These are phyloP conservation scores for Odontomyia ornata DNA, from an alignment of 2,888 invertebrate genomes.

Conservation along the genomic window DNA sequence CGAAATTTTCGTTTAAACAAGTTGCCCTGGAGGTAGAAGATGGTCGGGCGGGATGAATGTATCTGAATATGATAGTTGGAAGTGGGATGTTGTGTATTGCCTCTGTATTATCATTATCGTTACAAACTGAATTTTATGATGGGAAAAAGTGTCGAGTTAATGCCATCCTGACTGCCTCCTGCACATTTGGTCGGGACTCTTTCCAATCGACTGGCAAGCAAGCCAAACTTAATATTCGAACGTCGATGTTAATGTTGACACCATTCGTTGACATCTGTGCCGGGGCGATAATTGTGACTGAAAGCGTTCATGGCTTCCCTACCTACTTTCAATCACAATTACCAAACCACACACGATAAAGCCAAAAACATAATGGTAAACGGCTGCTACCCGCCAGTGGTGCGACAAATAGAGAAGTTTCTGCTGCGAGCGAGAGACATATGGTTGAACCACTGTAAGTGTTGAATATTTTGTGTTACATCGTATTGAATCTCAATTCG, in stretches of 20 bases:
- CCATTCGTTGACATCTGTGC: constrained; percentile 13
- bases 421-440: too few species aligned
- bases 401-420: background rate
- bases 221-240: constrained; percentile 2
- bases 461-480: too few species aligned
- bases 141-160: constrained; percentile 11
- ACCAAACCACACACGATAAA: background rate
- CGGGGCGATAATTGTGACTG: background rate
- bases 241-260: constrained; percentile 11
- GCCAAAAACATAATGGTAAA: background rate
- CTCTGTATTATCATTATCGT: background rate
- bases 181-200: too few species aligned
- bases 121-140: background rate
- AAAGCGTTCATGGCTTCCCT: background rate
- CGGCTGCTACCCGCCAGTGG: background rate
- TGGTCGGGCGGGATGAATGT: background rate
- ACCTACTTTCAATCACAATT: constrained; percentile 12
- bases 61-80: background rate
- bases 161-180: background rate
- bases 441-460: too few species aligned
- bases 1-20: constrained; percentile 47
- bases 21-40: background rate
- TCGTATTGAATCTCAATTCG: too few species aligned
- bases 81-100: background rate
- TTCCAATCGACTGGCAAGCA: background rate